Percentiles rank a stretch among this genome's conserved stretches.
Evolutionary conservation across 2,888 invertebrate genomes (phyloP).

Genomic region (Drosophila mimetica): DNA sequence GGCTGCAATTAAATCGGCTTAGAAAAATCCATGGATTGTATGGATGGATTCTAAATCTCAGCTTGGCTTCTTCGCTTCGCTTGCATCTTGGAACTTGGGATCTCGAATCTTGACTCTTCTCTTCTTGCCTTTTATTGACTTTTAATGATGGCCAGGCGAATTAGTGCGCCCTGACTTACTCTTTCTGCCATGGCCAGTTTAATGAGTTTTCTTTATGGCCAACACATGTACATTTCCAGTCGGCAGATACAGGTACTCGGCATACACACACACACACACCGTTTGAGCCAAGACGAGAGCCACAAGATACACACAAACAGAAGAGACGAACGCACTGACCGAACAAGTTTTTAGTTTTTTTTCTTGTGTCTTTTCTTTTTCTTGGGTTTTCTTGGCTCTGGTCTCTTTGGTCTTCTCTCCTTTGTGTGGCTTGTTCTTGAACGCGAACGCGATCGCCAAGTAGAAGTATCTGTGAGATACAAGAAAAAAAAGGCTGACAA

Average conservation of each 20-base stretch:
- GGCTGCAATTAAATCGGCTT: constrained; percentile 33
- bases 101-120: background rate
- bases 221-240: constrained; percentile 19
- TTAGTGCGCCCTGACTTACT: constrained; percentile 42
- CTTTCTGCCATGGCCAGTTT: constrained; percentile 67
- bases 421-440: constrained; percentile 69
- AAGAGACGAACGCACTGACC: constrained; percentile 67
- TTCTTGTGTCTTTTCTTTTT: constrained; percentile 29
- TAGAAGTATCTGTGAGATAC: constrained; percentile 7
- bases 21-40: constrained; percentile 35
- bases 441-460: constrained; percentile 47
- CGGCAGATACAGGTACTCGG: constrained; percentile 27
- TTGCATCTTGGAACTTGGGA: background rate
- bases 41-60: constrained; percentile 33
- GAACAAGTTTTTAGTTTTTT: constrained; percentile 68
- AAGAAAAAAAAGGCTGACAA: constrained; percentile 76
- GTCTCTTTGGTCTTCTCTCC: constrained; percentile 38
- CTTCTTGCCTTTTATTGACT: constrained; percentile 63
- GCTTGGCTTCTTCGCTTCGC: constrained; percentile 3
- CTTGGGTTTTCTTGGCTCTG: constrained; percentile 39
- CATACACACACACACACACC: constrained; percentile 15
- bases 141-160: constrained; percentile 66
- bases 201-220: constrained; percentile 79
- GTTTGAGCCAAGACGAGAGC: constrained; percentile 21
- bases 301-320: constrained; percentile 49